Percentiles rank a stretch among this genome's conserved stretches.
These are phyloP conservation scores for Melinaea menophilus DNA, from an alignment of 2,888 invertebrate genomes.

Conservation along the genomic window DNA sequence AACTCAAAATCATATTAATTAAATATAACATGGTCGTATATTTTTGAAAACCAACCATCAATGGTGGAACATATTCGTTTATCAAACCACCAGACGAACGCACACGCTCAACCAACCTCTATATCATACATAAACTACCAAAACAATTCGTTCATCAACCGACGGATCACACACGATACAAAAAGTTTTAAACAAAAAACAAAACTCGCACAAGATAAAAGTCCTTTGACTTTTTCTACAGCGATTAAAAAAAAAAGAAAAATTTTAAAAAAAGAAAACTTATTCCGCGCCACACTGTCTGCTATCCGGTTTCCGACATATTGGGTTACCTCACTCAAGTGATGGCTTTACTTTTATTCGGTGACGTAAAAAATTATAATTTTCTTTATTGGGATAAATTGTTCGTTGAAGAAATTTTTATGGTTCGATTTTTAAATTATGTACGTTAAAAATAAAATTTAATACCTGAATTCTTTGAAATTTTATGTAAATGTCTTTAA, in stretches of 20 bases:
- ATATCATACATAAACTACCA: slow-evolving; percentile 43
- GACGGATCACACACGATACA: slow-evolving; percentile 64
- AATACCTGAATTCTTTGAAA: slow-evolving; percentile 1
- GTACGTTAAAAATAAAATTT: not conserved
- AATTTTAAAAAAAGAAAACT: slow-evolving; percentile 61
- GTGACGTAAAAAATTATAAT: slow-evolving; percentile 57
- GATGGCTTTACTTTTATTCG: slow-evolving; percentile 59
- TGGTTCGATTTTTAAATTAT: slow-evolving; percentile 26
- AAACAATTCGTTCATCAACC: slow-evolving; percentile 58
- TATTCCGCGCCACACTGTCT: slow-evolving; percentile 76
- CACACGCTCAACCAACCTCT: slow-evolving; percentile 40
- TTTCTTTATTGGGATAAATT: slow-evolving; percentile 66
- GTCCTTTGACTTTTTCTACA: slow-evolving; percentile 59
- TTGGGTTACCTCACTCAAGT: slow-evolving; percentile 65
- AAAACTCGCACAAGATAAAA: slow-evolving; percentile 55
- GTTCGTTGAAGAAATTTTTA: slow-evolving; percentile 43
- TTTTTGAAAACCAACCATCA: slow-evolving; percentile 7
- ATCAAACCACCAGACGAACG: slow-evolving; percentile 35
- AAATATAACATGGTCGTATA: not conserved
- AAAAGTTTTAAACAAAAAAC: slow-evolving; percentile 50
- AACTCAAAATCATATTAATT: too few species aligned
- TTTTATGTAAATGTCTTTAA: not conserved
- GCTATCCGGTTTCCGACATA: slow-evolving; percentile 74
- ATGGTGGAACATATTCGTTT: slow-evolving; percentile 9
- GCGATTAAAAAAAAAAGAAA: slow-evolving; percentile 49